Conservation (phyloP, 2,113 vertebrate genomes). For the Ciconia boyciana region DNA sequence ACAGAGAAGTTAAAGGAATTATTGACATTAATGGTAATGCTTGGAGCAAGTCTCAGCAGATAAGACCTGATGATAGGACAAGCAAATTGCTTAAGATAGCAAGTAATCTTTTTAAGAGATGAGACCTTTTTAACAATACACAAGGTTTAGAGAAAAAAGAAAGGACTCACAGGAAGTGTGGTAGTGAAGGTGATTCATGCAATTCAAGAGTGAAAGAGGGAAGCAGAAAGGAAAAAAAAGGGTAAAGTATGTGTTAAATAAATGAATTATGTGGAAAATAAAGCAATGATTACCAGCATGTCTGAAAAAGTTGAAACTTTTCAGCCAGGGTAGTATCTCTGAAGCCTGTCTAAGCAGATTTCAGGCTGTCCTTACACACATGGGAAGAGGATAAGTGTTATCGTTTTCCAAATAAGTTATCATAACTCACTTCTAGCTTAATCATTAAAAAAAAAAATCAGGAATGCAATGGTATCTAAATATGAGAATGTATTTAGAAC, state of each 20-base stretch:
- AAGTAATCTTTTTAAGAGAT: not conserved
- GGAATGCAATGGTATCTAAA: not conserved
- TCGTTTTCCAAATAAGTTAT: not conserved
- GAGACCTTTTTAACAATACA: not conserved
- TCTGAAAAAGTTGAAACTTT: not conserved
- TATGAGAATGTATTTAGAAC: not conserved
- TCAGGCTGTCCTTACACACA: not conserved
- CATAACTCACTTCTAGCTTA: not conserved
- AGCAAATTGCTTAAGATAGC: not conserved
- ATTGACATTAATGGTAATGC: not conserved
- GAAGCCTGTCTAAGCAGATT: not conserved
- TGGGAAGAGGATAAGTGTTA: not conserved
- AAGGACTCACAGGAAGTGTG: not conserved
- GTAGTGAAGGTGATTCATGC: not conserved
- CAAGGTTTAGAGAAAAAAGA: not conserved
- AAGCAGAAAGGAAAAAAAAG: not conserved
- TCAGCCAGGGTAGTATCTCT: not conserved
- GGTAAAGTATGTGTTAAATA: not conserved
- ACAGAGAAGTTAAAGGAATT: not conserved
- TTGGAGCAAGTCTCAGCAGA: not conserved
- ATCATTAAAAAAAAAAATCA: accelerated
- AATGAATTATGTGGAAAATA: not conserved
- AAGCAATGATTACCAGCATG: not conserved
- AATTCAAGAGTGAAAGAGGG: not conserved
- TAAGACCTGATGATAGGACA: not conserved